A percentile compares a stretch with the other conserved stretches of the same genome.
Conservation (phyloP, 2,113 vertebrate species). For the Asarcornis scutulata region DNA sequence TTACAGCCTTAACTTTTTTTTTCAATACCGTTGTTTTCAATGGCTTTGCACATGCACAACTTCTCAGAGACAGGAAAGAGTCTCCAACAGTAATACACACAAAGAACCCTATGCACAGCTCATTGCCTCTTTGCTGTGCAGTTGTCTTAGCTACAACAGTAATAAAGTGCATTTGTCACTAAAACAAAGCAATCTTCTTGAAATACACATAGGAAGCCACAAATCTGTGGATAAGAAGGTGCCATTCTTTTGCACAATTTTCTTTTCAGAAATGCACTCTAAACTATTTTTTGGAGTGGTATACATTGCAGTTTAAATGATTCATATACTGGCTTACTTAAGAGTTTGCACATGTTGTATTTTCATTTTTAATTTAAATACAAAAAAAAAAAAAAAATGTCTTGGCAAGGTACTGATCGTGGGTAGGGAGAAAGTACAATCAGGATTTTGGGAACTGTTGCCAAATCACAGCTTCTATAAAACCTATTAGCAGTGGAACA, state of each 20-base stretch:
- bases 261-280: background rate
- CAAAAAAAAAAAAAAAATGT: background rate
- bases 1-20: background rate
- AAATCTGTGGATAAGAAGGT: background rate
- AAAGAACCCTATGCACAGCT: background rate
- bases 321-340: background rate
- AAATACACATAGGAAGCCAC: background rate
- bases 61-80: background rate
- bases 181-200: background rate
- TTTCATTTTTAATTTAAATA: constrained; percentile 43
- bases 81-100: background rate
- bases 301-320: background rate
- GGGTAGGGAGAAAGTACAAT: background rate
- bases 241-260: background rate
- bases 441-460: background rate
- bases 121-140: background rate
- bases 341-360: background rate
- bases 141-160: background rate
- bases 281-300: background rate
- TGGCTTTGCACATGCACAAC: background rate
- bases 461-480: background rate
- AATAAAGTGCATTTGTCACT: constrained; percentile 4
- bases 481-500: background rate
- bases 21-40: background rate
- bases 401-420: background rate